phyloP scores from a whole-genome alignment of 2,888 invertebrate genomes.

The Eugnorisma glareosa region DNA sequence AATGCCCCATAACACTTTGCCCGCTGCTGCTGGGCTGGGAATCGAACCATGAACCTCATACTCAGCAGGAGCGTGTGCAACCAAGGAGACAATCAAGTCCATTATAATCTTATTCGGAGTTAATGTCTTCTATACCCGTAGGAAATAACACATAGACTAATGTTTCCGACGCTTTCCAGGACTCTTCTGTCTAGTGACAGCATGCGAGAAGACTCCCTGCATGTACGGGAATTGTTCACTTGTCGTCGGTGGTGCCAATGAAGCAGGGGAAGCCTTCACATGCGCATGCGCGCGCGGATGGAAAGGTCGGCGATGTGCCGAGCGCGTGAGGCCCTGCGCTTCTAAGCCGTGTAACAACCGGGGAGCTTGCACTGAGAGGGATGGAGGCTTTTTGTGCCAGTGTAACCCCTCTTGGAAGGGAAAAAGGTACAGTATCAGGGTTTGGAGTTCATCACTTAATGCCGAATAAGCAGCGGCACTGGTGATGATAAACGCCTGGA shows the following conservation, averaged over 20 bases:
- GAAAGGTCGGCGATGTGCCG: constrained; percentile 82
- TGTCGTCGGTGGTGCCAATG: constrained; percentile 70
- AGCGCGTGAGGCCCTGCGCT: constrained; percentile 92
- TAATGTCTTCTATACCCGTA: neutral
- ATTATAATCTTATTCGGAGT: neutral
- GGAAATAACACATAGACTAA: neutral
- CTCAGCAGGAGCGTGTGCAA: neutral
- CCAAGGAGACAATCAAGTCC: neutral
- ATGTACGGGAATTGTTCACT: constrained; percentile 92
- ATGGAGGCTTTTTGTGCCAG: constrained; percentile 92
- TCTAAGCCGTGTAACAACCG: constrained; percentile 94
- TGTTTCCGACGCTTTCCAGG: constrained; percentile 83
- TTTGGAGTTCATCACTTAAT: neutral
- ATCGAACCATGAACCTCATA: neutral
- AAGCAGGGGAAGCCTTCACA: constrained; percentile 83
- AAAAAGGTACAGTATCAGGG: constrained; percentile 21
- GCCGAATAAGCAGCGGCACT: neutral
- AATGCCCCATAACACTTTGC: neutral
- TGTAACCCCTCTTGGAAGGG: constrained; percentile 94
- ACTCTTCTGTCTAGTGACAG: constrained; percentile 93
- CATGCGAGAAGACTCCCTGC: constrained; percentile 94
- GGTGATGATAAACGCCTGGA: neutral
- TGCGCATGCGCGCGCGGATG: constrained; percentile 93
- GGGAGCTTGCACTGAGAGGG: constrained; percentile 93
- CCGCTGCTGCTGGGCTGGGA: neutral